Base-by-base conservation (phyloP, 2,888 invertebrate genomes). In the Octonoba sinensis region DNA sequence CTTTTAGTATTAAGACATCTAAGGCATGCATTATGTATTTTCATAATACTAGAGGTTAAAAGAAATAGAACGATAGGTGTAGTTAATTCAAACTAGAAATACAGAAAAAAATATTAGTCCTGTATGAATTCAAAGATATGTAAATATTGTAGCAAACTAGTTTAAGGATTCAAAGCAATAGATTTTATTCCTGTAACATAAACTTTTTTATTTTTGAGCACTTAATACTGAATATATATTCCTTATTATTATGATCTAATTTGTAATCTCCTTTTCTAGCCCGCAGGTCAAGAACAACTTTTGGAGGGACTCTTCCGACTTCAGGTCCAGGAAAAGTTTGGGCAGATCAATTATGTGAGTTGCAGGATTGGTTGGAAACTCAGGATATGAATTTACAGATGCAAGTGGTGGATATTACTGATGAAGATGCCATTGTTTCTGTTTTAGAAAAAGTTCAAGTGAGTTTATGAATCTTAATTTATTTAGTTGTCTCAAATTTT, bases 371-470 rank as follows among this genome's bases (percentile, higher is more conserved):
- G 84, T 36, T 84, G 1, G 73, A 81, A 22, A 66, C 59, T 16
- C 77, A 84, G 66, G 84, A 84, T 49, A 62, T 82, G 66, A 77
- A 65, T 54, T 54, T 84, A 16, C 81, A 82, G 49, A 70, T 72
- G 71, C 84, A 70, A 18, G 73, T 77, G 16, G 77, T 84, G 6
- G 82, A 84, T 77, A 65, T 84, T 8, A 82, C 74, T 22, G 84
- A 84, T 70, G 67, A 73, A 27, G 60, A 82, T 69, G 82, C 75
- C 22, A 65, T 84, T 60, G 77, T 73, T 27, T 36, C 51, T 47
- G 81, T 66, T 22, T 49, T 73, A 20, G 84, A 84, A 62, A 77
- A 73, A 77, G 84, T 84, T 11, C 82, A 84, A 74, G 84, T 84
- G n/a, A 70, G 64, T 60, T 16, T 22, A 36, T 54, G 3, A 22